phyloP scores from a whole-genome alignment of 1,140 invertebrate species.

The Sesamia nonagrioides region DNA sequence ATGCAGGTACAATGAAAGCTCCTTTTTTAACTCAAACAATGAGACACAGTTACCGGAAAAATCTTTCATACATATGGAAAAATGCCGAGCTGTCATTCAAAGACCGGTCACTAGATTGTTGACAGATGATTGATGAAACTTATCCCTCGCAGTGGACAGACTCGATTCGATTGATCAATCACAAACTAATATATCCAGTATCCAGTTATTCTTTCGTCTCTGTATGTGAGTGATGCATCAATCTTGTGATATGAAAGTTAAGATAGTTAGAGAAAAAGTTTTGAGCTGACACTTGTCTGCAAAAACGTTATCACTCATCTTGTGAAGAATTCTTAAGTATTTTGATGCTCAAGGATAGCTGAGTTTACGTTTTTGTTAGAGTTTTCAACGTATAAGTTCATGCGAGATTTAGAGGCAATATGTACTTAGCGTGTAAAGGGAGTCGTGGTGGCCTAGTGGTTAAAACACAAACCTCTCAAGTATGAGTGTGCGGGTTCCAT shows the following conservation, averaged over 20 bases:
- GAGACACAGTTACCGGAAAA: not conserved
- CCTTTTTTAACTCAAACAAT: not conserved
- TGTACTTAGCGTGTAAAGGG: no score
- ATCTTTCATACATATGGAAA: slow-evolving; percentile 46
- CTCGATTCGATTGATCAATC: slow-evolving; percentile 57
- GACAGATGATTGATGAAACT: slow-evolving; percentile 57
- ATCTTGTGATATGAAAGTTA: slow-evolving; percentile 29
- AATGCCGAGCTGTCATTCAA: slow-evolving; percentile 46
- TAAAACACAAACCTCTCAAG: no score
- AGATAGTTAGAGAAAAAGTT: slow-evolving; percentile 17
- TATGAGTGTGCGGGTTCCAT: no score
- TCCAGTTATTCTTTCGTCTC: slow-evolving; percentile 31
- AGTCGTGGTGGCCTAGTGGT: no score
- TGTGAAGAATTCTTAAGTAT: not conserved
- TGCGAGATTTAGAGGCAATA: no score
- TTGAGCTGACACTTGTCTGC: slow-evolving; percentile 13
- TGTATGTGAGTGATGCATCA: slow-evolving; percentile 33
- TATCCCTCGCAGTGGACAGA: slow-evolving; percentile 36
- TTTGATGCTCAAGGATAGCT: not conserved
- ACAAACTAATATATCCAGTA: slow-evolving; percentile 38
- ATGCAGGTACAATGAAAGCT: no score
- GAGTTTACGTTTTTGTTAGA: not conserved
- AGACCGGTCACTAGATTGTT: slow-evolving; percentile 39
- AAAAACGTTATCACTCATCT: not conserved
- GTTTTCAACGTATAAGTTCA: not conserved